Conservation (phyloP, 35 echinoderm and acorn worm genomes). For the Patiria miniata region DNA sequence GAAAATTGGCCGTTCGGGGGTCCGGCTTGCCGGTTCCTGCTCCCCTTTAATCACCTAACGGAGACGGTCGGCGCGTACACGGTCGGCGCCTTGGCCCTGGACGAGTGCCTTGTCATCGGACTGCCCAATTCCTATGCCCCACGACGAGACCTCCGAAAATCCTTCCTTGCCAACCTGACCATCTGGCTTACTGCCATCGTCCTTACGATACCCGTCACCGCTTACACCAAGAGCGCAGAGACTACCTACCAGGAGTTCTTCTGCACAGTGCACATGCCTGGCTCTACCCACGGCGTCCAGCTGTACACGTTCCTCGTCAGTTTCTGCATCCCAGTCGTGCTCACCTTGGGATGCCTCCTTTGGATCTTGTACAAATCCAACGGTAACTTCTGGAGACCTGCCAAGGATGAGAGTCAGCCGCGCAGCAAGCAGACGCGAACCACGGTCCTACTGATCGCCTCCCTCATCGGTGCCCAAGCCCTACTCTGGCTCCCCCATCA, state of each 20-base stretch:
- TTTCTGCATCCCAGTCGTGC: not conserved
- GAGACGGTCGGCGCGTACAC: not conserved
- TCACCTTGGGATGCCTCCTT: not conserved
- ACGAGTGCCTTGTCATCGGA: conserved; percentile 11
- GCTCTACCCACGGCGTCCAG: not conserved
- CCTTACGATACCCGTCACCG: not conserved
- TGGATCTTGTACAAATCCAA: conserved; percentile 24
- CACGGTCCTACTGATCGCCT: not conserved
- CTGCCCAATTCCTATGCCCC: conserved; percentile 2
- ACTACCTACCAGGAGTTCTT: not conserved
- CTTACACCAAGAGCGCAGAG: not conserved
- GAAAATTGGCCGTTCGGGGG: not conserved
- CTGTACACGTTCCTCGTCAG: not conserved
- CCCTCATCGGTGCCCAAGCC: not conserved
- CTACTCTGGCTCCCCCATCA: not conserved
- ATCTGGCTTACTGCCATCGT: not conserved
- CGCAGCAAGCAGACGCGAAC: conserved; percentile 20
- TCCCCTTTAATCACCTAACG: conserved; percentile 1
- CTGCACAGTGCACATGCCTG: conserved; percentile 6
- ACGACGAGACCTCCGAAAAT: not conserved
- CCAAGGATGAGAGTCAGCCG: conserved; percentile 3
- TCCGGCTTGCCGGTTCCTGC: not conserved
- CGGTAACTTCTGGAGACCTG: conserved; percentile 9
- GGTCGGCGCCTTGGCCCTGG: not conserved
- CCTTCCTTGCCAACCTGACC: not conserved